Percentiles rank a stretch among this genome's conserved stretches.
Evolutionary conservation across 2,113 vertebrate species (phyloP).

Genomic region (Corydoras maculifer): DNA sequence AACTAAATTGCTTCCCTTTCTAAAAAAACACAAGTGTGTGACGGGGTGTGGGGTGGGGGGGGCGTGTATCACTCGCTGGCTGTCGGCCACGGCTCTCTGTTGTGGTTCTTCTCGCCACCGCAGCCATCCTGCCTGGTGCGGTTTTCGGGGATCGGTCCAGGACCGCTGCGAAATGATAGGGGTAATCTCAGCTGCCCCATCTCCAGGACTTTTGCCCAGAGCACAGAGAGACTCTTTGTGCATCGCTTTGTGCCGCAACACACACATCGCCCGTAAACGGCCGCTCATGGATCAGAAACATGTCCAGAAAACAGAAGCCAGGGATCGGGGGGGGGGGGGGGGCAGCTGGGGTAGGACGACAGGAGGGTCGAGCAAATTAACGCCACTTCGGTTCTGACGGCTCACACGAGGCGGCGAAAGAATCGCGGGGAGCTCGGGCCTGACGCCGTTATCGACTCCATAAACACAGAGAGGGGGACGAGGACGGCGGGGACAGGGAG

Average conservation of each 20-base stretch:
- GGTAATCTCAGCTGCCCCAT: slow-evolving; percentile 65
- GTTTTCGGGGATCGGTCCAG: slow-evolving; percentile 49
- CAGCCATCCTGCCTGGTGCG: slow-evolving; percentile 60
- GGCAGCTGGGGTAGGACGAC: slow-evolving; percentile 17
- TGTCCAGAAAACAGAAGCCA: slow-evolving; percentile 53
- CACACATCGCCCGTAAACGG: background rate
- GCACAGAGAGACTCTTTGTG: slow-evolving; percentile 48
- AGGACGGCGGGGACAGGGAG: too few species aligned
- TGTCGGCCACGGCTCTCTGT: slow-evolving; percentile 59
- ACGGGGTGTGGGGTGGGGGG: slow-evolving; percentile 45
- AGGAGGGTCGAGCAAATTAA: slow-evolving; percentile 22
- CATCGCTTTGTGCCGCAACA: background rate
- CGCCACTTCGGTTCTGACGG: slow-evolving; percentile 32
- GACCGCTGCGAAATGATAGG: slow-evolving; percentile 63
- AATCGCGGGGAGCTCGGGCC: background rate
- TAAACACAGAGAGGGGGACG: background rate
- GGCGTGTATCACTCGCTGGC: slow-evolving; percentile 60
- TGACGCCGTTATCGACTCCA: background rate
- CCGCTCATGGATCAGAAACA: slow-evolving; percentile 44
- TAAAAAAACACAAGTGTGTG: slow-evolving; percentile 42
- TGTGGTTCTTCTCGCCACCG: slow-evolving; percentile 66
- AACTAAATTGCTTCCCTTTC: slow-evolving; percentile 67
- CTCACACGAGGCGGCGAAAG: background rate
- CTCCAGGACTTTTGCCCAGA: slow-evolving; percentile 32
- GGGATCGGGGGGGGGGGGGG: slow-evolving; percentile 33